phyloP scores from a whole-genome alignment of 2,113 vertebrate genomes.

The Theristicus caerulescens region DNA sequence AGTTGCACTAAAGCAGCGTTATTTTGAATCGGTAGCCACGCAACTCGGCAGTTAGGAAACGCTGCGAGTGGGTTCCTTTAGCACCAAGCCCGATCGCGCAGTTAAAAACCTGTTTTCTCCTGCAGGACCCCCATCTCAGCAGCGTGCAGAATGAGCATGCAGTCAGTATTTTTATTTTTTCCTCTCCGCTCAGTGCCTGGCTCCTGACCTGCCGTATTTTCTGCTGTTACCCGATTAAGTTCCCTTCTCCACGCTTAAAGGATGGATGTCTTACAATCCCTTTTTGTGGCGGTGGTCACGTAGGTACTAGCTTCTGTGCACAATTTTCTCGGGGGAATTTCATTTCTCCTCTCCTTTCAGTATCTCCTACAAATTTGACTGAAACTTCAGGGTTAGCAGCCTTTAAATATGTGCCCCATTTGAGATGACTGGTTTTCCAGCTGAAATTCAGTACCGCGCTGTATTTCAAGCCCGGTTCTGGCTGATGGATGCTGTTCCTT shows the following conservation, averaged over 20 bases:
- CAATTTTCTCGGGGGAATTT: background rate
- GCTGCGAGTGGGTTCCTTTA: fast-evolving
- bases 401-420: fast-evolving
- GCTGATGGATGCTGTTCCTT: background rate
- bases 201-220: background rate
- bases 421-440: background rate
- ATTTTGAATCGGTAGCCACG: background rate
- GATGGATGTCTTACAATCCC: background rate
- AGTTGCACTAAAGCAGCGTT: background rate
- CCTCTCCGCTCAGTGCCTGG: fast-evolving
- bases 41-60: fast-evolving
- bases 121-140: background rate
- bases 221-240: background rate
- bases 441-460: background rate
- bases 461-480: background rate
- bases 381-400: background rate
- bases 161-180: background rate
- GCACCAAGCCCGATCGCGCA: fast-evolving
- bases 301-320: background rate
- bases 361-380: background rate
- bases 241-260: background rate
- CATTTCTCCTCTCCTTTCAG: background rate
- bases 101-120: background rate
- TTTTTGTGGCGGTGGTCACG: fast-evolving
- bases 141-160: fast-evolving